Evolutionary conservation across 1,140 invertebrate species (phyloP).

Genomic region (Pentalonia nigronervosa): DNA sequence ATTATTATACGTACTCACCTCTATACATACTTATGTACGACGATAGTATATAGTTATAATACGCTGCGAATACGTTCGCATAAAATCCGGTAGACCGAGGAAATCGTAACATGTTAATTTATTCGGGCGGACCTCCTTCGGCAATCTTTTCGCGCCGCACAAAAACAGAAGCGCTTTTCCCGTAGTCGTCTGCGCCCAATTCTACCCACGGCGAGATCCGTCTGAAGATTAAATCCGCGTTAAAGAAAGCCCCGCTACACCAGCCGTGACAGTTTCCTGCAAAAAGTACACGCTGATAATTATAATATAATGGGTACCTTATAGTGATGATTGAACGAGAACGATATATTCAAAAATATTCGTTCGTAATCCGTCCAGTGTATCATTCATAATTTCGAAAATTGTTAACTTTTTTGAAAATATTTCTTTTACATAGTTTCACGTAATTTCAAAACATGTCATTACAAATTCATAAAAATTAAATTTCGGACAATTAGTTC

Average conservation of each 20-base stretch:
- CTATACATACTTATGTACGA: background rate
- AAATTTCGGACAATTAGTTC: no score
- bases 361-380: no score
- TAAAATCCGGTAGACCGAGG: conserved; percentile 10
- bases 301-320: no score
- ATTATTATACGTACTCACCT: background rate
- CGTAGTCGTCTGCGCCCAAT: background rate
- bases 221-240: background rate
- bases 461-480: no score
- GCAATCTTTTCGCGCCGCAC: background rate
- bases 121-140: background rate
- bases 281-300: no score
- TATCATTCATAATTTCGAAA: no score
- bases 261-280: background rate
- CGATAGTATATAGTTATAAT: background rate
- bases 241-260: background rate
- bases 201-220: background rate
- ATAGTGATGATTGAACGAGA: no score
- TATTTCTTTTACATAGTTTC: no score
- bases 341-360: no score
- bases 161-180: conserved; percentile 28
- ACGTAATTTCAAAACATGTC: no score
- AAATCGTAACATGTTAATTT: conserved; percentile 29
- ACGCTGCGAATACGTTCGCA: background rate
- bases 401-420: no score